Conservation (phyloP, 2,888 invertebrate genomes). For the Torymus texanus region DNA sequence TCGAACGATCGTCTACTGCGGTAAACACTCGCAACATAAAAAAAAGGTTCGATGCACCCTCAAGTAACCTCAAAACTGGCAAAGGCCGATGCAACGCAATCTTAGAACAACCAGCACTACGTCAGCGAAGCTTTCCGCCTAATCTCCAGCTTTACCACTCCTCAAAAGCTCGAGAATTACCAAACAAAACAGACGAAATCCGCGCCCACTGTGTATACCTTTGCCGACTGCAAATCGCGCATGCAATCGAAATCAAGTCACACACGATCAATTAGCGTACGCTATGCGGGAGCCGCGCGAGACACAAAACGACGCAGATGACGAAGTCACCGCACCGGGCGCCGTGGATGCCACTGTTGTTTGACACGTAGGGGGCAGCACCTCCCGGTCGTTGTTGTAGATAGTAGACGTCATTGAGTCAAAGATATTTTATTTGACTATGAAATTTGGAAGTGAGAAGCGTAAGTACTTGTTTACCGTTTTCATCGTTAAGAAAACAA, state of each 20-base stretch:
- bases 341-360: slow-evolving; percentile 3
- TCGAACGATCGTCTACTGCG: background rate
- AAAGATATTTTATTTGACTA: background rate
- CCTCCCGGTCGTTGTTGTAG: background rate
- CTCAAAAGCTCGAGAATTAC: background rate
- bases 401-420: background rate
- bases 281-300: background rate
- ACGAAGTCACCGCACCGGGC: slow-evolving; percentile 14
- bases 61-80: slow-evolving; percentile 50
- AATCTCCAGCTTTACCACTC: background rate
- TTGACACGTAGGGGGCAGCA: slow-evolving; percentile 37
- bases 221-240: slow-evolving; percentile 51
- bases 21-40: slow-evolving; percentile 13
- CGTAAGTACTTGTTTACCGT: too few relatives aligned
- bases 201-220: slow-evolving; percentile 27
- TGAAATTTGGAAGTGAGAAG: too few relatives aligned
- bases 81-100: slow-evolving; percentile 25
- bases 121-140: background rate
- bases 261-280: slow-evolving; percentile 53
- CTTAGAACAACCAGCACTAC: background rate
- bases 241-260: slow-evolving; percentile 47
- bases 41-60: slow-evolving; percentile 15
- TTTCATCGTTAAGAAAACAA: too few relatives aligned
- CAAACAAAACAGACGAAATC: background rate
- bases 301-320: slow-evolving; percentile 48